A percentile compares a stretch with the other conserved stretches of the same genome.
phyloP scores from a whole-genome alignment of 2,113 vertebrate species.

The Saiga tatarica region DNA sequence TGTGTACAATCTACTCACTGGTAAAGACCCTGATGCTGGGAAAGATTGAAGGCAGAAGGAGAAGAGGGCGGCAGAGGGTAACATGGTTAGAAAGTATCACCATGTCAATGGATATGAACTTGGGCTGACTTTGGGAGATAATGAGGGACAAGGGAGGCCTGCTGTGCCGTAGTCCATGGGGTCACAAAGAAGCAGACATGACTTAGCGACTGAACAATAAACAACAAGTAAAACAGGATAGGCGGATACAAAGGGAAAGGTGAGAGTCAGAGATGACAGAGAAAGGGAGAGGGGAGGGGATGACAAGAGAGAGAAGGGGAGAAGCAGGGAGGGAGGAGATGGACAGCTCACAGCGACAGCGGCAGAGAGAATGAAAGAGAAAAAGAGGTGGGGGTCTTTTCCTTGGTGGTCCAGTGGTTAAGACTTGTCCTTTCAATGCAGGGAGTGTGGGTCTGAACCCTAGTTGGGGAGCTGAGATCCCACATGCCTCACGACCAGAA shows the following conservation, averaged over 20 bases:
- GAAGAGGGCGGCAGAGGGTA: not conserved
- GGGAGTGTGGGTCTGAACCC: not conserved
- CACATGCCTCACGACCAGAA: not conserved
- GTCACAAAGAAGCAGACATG: not conserved
- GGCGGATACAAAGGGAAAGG: not conserved
- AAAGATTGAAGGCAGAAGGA: not conserved
- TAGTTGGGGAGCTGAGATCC: not conserved
- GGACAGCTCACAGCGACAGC: rapidly evolving
- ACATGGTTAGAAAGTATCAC: not conserved
- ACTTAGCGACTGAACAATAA: not conserved
- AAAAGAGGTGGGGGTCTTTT: not conserved
- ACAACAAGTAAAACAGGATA: not conserved
- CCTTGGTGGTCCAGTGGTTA: not conserved
- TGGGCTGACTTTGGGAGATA: not conserved
- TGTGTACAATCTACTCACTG: not conserved
- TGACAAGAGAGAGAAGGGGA: not conserved
- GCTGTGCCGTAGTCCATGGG: not conserved
- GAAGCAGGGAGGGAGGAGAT: not conserved
- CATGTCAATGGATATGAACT: not conserved
- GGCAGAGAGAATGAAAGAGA: not conserved
- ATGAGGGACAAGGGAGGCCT: not conserved
- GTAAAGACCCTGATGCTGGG: not conserved
- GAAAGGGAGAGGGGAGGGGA: too few species aligned
- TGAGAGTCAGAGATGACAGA: not conserved
- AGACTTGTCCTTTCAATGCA: not conserved